A percentile compares a stretch with the other conserved stretches of the same genome.
phyloP scores from a whole-genome alignment of 2,113 vertebrate species.

The Gobiocypris rarus region DNA sequence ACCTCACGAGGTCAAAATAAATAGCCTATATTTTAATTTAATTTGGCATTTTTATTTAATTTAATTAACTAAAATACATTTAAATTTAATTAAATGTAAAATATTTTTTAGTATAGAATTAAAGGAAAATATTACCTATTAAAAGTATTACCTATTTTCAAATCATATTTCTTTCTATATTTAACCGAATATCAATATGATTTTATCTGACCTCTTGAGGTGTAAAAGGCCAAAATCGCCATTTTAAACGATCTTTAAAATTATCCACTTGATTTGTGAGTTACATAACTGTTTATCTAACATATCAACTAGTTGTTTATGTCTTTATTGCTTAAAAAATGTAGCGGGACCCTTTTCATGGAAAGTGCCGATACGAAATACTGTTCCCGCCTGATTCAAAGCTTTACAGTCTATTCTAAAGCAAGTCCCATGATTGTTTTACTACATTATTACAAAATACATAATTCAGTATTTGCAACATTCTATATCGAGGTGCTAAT shows the following conservation, averaged over 20 bases:
- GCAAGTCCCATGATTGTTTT: slow-evolving; percentile 38
- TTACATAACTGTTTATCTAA: not conserved
- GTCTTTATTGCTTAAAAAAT: slow-evolving; percentile 22
- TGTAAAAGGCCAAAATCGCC: not conserved
- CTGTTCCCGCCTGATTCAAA: not conserved
- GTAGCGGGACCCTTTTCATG: slow-evolving; percentile 9
- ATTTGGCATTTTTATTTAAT: not conserved
- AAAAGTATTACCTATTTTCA: not conserved
- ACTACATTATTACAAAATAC: slow-evolving; percentile 43
- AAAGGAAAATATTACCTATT: not conserved
- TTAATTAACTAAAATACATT: not conserved
- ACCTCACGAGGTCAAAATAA: not conserved
- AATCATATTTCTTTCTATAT: not conserved
- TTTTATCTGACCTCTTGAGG: not conserved
- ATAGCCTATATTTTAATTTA: too few species aligned
- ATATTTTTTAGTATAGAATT: not conserved
- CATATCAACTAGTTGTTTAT: not conserved
- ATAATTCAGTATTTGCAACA: slow-evolving; percentile 25
- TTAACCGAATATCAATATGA: not conserved
- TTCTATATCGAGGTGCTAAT: slow-evolving; percentile 23
- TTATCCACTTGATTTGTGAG: not conserved
- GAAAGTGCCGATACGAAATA: not conserved
- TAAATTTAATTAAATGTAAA: not conserved
- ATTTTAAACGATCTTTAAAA: not conserved
- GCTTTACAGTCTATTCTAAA: slow-evolving; percentile 26